Base-by-base conservation (phyloP, 2,797 vertebrate genomes). In the Enoplosus armatus region DNA sequence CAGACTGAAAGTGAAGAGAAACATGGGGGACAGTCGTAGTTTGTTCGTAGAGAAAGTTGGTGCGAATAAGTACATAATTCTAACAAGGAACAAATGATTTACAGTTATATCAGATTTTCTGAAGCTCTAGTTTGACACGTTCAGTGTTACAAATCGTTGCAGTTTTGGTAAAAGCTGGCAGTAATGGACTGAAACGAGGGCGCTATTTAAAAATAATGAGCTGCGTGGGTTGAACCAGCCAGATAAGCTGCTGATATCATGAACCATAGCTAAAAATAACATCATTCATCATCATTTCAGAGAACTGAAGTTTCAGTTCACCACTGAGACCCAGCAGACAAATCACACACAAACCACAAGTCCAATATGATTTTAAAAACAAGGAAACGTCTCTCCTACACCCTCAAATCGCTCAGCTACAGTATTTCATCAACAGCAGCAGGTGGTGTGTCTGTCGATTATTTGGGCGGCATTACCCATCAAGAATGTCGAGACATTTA, bases 131-230 rank as follows among this genome's bases (percentile, higher is more conserved):
- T 53, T 18, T 66, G 29, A 79, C 31, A 29, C 1, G 2, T 41
- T 14, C 59, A 35, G 47, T 8, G 16, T 51, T 18, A 55, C 15
- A 48, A 29, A 22, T 5, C 29, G 20, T 11, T 69, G 71, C 58
- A 41, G 58, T 61, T 74, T 64, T 35, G 62, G 31, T 35, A 22
- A 62, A 75, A 67, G 6, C 9, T 33, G n/a, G 24, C 33, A 27
- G 75, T 53, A 69, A 80, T 67, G 48, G 67, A 55, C 75, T 15
- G 51, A 64, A 47, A 76, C n/a, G 31, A 68, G 31, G 41, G 24
- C 31, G 51, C 73, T 82, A 56, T 77, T 82, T 65, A 82, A 65
- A 84, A 85, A 79, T 79, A 88, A 88, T 53, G 75, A 82, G 81
- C 72, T 54, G 51, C 16, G 20, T 48, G 72, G 78, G 68, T 47